Base-by-base conservation (phyloP, 2,797 vertebrate genomes). In the Acanthurus leucopareius region DNA sequence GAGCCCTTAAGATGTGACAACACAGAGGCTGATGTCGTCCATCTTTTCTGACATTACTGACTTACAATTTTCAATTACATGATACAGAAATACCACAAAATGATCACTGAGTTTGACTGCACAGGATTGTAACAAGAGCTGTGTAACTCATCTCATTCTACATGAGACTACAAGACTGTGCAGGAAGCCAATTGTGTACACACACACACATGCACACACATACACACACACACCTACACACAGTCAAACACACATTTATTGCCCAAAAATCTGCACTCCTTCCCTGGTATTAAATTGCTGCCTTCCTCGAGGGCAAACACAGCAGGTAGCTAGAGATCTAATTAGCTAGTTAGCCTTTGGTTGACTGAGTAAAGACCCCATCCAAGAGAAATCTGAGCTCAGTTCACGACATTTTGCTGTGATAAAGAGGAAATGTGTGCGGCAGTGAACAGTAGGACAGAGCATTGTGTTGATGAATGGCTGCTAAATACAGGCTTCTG, bases 321-420 rank as follows among this genome's bases (percentile, higher is more conserved):
- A 89, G 86, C 79, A 80, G 84, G 91, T 88, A 86, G 79, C 61
- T 69, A 58, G 40, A 87, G 82, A 89, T 87, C 77, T 87, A 88
- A 90, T 90, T 87, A 92, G 70, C 83, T 82, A 69, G 84, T 89
- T 89, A 89, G 82, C 86, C 73, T 87, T 77, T 75, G 77, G 65
- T 80, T 83, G 81, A 75, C 72, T 85, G 81, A 84, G 53, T 85
- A 82, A 86, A 86, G 77, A 81, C 65, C 54, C 68, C 67, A 77
- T 80, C 81, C 68, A 72, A 77, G 77, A 73, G 64, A 82, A 83
- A 73, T 77, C 63, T 48, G 80, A 80, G 61, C 84, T 80, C 62
- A 75, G 85, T 79, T 82, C 65, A 56, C 22, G 28, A 80, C 73
- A 85, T 81, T 85, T 74, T 52, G 35, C 64, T 74, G 64, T 56